Conservation (phyloP, 2,888 invertebrate genomes). For the Syrphus vitripennis region DNA sequence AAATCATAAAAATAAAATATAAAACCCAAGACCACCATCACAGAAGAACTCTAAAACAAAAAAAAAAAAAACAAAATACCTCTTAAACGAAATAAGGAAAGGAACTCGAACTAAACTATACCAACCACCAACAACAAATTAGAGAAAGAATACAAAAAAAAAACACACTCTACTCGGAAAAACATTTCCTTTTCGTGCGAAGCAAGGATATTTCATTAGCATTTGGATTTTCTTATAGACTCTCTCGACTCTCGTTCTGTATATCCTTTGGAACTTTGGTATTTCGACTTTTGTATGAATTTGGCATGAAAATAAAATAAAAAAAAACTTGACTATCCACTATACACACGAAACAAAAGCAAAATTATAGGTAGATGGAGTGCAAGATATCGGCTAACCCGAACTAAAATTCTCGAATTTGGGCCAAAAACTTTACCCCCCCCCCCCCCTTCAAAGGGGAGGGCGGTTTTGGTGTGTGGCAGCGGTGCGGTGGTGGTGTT, state of each 20-base stretch:
- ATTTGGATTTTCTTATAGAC: slow-evolving; percentile 39
- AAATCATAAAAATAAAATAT: slow-evolving; percentile 48
- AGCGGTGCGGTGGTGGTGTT: neutral
- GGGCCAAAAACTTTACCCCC: slow-evolving; percentile 37
- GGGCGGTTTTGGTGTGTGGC: neutral
- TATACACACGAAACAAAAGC: slow-evolving; percentile 24
- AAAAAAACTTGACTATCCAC: neutral
- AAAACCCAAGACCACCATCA: slow-evolving; percentile 46
- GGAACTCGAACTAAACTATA: neutral
- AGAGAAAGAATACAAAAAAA: neutral
- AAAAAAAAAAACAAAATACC: too few relatives aligned
- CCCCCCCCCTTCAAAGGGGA: neutral
- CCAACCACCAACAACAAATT: neutral
- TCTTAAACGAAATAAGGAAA: neutral
- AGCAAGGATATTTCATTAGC: slow-evolving; percentile 69
- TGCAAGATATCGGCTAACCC: slow-evolving; percentile 31
- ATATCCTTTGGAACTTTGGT: slow-evolving; percentile 53
- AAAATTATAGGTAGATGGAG: slow-evolving; percentile 44
- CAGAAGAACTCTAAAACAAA: neutral
- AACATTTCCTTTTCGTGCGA: slow-evolving; percentile 66
- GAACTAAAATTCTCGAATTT: slow-evolving; percentile 30
- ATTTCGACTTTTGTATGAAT: slow-evolving; percentile 62
- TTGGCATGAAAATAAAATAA: neutral
- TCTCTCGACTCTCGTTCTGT: slow-evolving; percentile 1
- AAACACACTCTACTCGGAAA: neutral